Conservation (phyloP, 2,113 vertebrate species). For the Machaerirhynchus nigripectus region DNA sequence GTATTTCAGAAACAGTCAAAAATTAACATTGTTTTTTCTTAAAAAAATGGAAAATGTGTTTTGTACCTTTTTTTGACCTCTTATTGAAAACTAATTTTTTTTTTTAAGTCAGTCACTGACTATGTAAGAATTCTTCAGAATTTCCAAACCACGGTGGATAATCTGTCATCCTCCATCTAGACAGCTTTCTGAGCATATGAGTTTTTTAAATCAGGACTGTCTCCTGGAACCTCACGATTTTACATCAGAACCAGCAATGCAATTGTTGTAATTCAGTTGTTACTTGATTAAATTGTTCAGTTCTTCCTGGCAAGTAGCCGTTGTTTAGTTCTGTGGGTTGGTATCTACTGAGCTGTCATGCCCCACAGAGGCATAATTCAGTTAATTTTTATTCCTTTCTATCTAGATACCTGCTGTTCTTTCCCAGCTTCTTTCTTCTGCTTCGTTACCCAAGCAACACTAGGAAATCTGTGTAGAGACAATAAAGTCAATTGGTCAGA, state of each 20-base stretch:
- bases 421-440: conserved; percentile 29
- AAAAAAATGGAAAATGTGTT: neutral
- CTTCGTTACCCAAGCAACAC: conserved; percentile 41
- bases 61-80: neutral
- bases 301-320: neutral
- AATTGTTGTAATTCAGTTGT: neutral
- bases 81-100: neutral
- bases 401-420: conserved; percentile 1
- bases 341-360: neutral
- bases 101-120: neutral
- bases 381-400: conserved; percentile 14
- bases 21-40: neutral
- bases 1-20: neutral
- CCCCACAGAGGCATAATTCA: neutral
- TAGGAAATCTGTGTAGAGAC: conserved; percentile 3
- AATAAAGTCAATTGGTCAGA: conserved; percentile 56
- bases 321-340: neutral
- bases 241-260: neutral
- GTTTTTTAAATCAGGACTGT: neutral
- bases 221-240: neutral
- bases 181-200: neutral
- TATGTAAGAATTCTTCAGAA: neutral
- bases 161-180: neutral
- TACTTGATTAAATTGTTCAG: neutral
- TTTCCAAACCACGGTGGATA: neutral